Conservation (phyloP, 2,113 vertebrate species). For the Mobula hypostoma region DNA sequence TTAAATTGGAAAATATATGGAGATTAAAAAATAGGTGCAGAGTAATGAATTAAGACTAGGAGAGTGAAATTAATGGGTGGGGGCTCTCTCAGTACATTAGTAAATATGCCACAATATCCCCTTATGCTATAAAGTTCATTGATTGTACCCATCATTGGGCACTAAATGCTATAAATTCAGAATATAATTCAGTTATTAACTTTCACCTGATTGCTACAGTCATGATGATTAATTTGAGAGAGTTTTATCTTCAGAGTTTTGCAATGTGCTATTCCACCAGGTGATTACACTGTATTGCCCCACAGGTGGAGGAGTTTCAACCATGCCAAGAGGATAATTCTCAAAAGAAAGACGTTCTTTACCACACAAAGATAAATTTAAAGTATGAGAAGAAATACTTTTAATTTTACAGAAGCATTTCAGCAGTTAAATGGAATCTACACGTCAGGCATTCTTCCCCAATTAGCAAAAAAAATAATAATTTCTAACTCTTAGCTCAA, state of each 20-base stretch:
- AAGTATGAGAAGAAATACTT: not conserved
- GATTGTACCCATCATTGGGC: not conserved
- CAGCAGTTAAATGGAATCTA: not conserved
- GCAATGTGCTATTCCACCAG: not conserved
- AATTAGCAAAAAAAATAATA: not conserved
- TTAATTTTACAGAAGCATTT: not conserved
- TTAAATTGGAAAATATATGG: not conserved
- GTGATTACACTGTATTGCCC: not conserved
- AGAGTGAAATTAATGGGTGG: not conserved
- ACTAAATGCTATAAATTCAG: not conserved
- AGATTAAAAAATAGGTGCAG: too few relatives aligned
- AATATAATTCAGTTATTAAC: not conserved
- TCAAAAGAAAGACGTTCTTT: not conserved
- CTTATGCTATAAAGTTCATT: not conserved
- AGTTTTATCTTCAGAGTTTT: not conserved
- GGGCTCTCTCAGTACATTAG: not conserved
- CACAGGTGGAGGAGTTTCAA: not conserved
- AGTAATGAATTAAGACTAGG: too few relatives aligned
- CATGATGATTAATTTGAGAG: not conserved
- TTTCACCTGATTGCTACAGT: not conserved
- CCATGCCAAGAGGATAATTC: not conserved
- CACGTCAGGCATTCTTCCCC: not conserved
- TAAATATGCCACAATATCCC: not conserved
- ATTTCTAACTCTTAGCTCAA: not conserved
- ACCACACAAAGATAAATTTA: not conserved